Evolutionary conservation across 1,140 invertebrate species (phyloP).

Genomic region (Camponotus pennsylvanicus): DNA sequence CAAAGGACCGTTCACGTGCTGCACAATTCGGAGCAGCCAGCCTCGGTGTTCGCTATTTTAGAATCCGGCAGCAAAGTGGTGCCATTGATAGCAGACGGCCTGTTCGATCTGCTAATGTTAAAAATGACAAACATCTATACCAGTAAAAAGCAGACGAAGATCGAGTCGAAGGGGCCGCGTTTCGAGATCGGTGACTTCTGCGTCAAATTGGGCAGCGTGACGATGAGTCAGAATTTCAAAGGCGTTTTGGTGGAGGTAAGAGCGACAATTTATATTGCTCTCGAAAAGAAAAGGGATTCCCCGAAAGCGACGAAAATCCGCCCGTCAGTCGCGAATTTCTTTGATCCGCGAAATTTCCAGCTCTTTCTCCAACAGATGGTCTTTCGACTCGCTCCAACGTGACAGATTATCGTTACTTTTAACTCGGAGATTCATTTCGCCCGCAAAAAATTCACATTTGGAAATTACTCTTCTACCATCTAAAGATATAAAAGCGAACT

Average conservation of each 20-base stretch:
- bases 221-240: constrained; percentile 97
- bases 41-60: constrained; percentile 96
- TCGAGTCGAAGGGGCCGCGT: constrained; percentile 96
- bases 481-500: background rate
- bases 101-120: constrained; percentile 96
- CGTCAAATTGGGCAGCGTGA: constrained; percentile 97
- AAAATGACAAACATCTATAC: constrained; percentile 95
- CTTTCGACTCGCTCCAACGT: background rate
- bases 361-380: constrained; percentile 15
- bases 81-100: constrained; percentile 94
- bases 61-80: constrained; percentile 95
- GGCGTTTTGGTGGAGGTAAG: constrained; percentile 96
- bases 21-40: constrained; percentile 98
- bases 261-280: constrained; percentile 50
- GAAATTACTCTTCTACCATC: background rate
- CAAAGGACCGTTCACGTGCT: constrained; percentile 95
- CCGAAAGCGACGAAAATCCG: constrained; percentile 7
- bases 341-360: background rate
- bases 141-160: constrained; percentile 94
- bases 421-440: background rate
- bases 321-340: background rate
- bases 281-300: background rate
- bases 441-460: background rate
- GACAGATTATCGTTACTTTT: background rate
- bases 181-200: constrained; percentile 98